These are phyloP conservation scores for Aradophagus sp. DNA, from an alignment of 1,140 invertebrate species.

Conservation along the genomic window DNA sequence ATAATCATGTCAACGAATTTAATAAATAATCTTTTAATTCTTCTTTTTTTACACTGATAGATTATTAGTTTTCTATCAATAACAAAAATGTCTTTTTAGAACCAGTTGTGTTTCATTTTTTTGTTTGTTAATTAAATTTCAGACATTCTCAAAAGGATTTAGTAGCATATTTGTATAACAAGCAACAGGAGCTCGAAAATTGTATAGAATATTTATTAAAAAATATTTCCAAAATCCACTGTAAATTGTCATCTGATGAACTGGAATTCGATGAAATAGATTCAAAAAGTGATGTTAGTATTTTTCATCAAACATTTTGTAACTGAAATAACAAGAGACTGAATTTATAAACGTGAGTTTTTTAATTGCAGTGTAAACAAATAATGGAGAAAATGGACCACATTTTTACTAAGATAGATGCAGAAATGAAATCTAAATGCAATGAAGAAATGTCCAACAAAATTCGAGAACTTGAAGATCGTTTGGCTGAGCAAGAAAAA, in stretches of 20 bases:
- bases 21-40: too few relatives aligned
- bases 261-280: conserved; percentile 22
- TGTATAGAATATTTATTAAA: conserved; percentile 34
- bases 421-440: conserved; percentile 47
- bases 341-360: conserved; percentile 2
- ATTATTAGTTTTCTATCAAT: too few relatives aligned
- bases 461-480: conserved; percentile 55
- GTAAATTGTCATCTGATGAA: conserved; percentile 16
- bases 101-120: too few relatives aligned
- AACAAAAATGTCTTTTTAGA: too few relatives aligned
- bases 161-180: conserved; percentile 26
- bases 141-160: too few relatives aligned
- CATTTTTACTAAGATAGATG: conserved; percentile 57
- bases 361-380: conserved; percentile 18
- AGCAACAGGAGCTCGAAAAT: conserved; percentile 29
- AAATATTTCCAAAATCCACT: conserved; percentile 37
- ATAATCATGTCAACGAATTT: too few relatives aligned
- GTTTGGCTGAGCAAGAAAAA: conserved; percentile 60
- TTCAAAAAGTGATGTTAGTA: conserved; percentile 27
- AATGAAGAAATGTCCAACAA: conserved; percentile 59
- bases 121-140: too few relatives aligned
- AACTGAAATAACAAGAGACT: neutral
- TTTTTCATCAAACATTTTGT: conserved; percentile 4
- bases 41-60: too few relatives aligned
- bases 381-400: conserved; percentile 46